These are phyloP conservation scores for Hartigia nigra DNA, from an alignment of 2,888 invertebrate genomes.

Conservation along the genomic window DNA sequence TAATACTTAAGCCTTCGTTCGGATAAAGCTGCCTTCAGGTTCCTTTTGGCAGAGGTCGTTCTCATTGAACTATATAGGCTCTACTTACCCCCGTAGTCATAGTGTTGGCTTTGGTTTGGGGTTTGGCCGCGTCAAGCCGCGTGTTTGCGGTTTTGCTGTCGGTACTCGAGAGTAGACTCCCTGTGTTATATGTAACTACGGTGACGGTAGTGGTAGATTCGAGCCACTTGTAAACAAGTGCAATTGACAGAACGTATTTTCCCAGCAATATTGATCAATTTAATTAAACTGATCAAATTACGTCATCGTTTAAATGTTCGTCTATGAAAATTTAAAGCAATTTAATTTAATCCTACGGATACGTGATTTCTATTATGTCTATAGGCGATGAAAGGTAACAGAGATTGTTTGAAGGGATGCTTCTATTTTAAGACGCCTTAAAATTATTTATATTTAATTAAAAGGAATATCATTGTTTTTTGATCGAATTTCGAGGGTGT, in stretches of 20 bases:
- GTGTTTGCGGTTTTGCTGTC: slow-evolving; percentile 65
- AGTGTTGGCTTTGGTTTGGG: slow-evolving; percentile 63
- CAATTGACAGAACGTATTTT: not conserved
- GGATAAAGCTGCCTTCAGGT: slow-evolving; percentile 18
- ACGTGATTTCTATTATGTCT: not conserved
- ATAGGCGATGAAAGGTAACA: not conserved
- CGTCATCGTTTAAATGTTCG: not conserved
- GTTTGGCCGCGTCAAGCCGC: slow-evolving; percentile 63
- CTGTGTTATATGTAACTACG: not conserved
- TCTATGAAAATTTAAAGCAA: not conserved
- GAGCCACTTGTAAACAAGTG: not conserved
- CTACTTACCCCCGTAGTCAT: slow-evolving; percentile 54
- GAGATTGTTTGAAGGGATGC: not conserved
- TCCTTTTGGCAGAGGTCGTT: slow-evolving; percentile 18
- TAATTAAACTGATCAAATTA: not conserved
- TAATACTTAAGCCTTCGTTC: slow-evolving; percentile 30
- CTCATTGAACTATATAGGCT: slow-evolving; percentile 52
- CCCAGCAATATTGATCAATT: not conserved
- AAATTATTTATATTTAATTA: not conserved
- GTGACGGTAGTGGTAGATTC: not conserved
- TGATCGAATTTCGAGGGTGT: not conserved
- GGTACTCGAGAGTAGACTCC: slow-evolving; percentile 52
- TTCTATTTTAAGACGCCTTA: not conserved
- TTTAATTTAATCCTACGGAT: not conserved
- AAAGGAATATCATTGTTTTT: not conserved